Evolutionary conservation across 2,888 invertebrate genomes (phyloP).

Genomic region (Malachius bipustulatus): DNA sequence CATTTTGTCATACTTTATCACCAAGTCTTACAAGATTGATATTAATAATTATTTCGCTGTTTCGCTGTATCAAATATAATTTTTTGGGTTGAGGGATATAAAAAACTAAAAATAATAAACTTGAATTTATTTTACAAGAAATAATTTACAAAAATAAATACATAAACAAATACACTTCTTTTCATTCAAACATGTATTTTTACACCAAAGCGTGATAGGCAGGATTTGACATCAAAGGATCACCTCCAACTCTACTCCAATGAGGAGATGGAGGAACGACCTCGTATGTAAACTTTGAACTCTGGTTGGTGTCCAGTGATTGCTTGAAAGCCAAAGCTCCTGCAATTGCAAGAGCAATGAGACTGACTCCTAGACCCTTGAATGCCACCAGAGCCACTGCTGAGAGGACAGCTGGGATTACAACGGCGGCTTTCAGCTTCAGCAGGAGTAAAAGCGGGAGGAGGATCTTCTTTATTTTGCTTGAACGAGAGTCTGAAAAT

Average conservation of each 20-base stretch:
- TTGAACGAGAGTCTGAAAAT: slow-evolving; percentile 43
- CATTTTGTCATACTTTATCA: no score
- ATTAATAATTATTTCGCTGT: no score
- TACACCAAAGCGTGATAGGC: slow-evolving; percentile 26
- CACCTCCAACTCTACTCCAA: slow-evolving; percentile 27
- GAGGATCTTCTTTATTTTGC: slow-evolving; percentile 48
- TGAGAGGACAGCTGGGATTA: slow-evolving; percentile 48
- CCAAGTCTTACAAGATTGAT: no score
- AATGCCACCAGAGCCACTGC: slow-evolving; percentile 50
- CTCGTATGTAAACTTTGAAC: slow-evolving; percentile 31
- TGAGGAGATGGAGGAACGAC: slow-evolving; percentile 30
- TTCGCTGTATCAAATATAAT: no score
- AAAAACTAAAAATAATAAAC: no score
- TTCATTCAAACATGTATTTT: no score
- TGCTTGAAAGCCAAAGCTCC: slow-evolving; percentile 36
- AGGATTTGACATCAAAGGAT: slow-evolving; percentile 19
- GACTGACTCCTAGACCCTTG: slow-evolving; percentile 51
- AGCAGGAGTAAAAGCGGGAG: slow-evolving; percentile 50
- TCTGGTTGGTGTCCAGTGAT: slow-evolving; percentile 26
- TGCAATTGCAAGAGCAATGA: slow-evolving; percentile 49
- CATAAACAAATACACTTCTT: no score
- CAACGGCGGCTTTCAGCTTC: slow-evolving; percentile 48
- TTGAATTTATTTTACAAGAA: no score
- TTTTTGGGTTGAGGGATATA: no score
- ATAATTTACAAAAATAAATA: no score